These are phyloP conservation scores for Shinisaurus crocodilurus DNA, from an alignment of 2,113 vertebrate species.

Conservation along the genomic window DNA sequence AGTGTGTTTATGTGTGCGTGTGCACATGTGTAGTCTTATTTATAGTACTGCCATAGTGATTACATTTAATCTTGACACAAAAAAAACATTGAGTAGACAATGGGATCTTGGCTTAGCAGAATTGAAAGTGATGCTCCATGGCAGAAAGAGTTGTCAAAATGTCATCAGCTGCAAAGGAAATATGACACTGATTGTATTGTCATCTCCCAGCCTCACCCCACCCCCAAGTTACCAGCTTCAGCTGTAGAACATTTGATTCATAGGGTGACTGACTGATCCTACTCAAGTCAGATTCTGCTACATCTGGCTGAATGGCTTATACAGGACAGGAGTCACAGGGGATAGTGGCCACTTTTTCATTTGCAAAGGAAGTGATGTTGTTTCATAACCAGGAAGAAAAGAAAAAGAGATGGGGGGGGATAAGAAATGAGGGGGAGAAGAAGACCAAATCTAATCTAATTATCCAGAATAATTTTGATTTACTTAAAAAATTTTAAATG, in stretches of 20 bases:
- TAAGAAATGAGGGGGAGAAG: background rate
- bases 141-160: constrained; percentile 26
- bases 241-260: constrained; percentile 45
- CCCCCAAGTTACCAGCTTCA: constrained; percentile 37
- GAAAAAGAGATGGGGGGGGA: background rate
- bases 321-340: background rate
- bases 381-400: constrained; percentile 1
- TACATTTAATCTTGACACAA: background rate
- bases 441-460: background rate
- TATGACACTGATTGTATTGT: constrained; percentile 28
- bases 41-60: constrained; percentile 17
- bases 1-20: background rate
- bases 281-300: constrained; percentile 19
- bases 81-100: constrained; percentile 12
- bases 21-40: background rate
- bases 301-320: constrained; percentile 28
- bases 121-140: constrained; percentile 28
- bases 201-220: background rate
- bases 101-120: background rate
- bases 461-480: background rate
- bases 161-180: constrained; percentile 25
- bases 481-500: constrained; percentile 27
- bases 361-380: background rate
- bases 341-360: background rate
- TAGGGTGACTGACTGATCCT: constrained; percentile 38